These are phyloP conservation scores for Philereme transversata DNA, from an alignment of 2,888 invertebrate species.

Conservation along the genomic window DNA sequence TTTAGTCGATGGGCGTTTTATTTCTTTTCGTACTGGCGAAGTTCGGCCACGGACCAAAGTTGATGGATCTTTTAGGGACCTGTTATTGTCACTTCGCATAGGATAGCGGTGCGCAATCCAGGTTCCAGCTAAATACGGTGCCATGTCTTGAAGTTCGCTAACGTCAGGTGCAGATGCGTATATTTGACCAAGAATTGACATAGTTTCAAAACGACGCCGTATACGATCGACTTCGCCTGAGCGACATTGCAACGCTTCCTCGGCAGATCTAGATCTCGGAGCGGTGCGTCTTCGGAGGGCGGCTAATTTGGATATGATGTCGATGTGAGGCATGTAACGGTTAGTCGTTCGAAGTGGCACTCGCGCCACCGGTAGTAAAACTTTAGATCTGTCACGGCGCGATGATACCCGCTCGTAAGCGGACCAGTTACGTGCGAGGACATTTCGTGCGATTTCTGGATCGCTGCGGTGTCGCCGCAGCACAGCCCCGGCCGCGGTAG, in stretches of 20 bases:
- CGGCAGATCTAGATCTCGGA: slow-evolving; percentile 78
- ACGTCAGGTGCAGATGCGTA: slow-evolving; percentile 92
- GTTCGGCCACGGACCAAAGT: slow-evolving; percentile 57
- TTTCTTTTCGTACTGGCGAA: slow-evolving; percentile 72
- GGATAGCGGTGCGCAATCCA: slow-evolving; percentile 93
- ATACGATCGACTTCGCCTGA: slow-evolving; percentile 89
- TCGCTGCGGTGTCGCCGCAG: slow-evolving; percentile 90
- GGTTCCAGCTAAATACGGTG: slow-evolving; percentile 90
- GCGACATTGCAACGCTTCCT: slow-evolving; percentile 79
- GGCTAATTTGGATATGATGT: slow-evolving; percentile 94
- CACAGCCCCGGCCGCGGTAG: slow-evolving; percentile 79
- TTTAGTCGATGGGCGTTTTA: slow-evolving; percentile 62
- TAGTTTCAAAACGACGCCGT: slow-evolving; percentile 88
- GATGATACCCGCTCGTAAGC: slow-evolving; percentile 70
- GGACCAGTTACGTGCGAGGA: slow-evolving; percentile 77
- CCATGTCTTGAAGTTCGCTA: slow-evolving; percentile 89
- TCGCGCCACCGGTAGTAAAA: slow-evolving; percentile 86
- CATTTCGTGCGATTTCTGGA: slow-evolving; percentile 87
- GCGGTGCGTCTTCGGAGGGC: slow-evolving; percentile 80
- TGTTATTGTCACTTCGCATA: slow-evolving; percentile 86
- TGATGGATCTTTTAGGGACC: slow-evolving; percentile 81
- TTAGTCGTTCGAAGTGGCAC: slow-evolving; percentile 86
- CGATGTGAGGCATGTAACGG: slow-evolving; percentile 94
- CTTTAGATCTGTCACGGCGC: slow-evolving; percentile 57
- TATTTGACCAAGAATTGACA: slow-evolving; percentile 89